Base-by-base conservation (phyloP, 2,888 invertebrate species). In the Xylota sylvarum region DNA sequence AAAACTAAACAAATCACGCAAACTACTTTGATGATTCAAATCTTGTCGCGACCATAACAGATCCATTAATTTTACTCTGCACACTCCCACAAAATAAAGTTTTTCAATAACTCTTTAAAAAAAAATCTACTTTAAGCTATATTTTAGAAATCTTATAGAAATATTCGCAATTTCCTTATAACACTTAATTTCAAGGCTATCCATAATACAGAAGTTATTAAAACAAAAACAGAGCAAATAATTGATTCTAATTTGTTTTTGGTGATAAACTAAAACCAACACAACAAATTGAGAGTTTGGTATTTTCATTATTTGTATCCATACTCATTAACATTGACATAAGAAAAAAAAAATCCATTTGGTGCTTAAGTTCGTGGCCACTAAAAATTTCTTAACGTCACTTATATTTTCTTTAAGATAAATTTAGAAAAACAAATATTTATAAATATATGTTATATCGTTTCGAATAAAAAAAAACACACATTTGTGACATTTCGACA, bases 351-450 rank as follows among this genome's bases (percentile, higher is more conserved):
- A 48, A 10, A 52, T 55, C 17, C 32, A 27, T 23, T 52, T 52
- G 19, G 37, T 56, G 10, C 46, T 56, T 5, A 76, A 48, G 19
- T 56, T 58, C 37, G 14, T 50, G 32, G 14, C 30, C 67, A 77
- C 58, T 27, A 27, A 67, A 35, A 30, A 32, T 48, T 17, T 32
- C 48, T 19, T 6, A 67, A 77, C 50, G 67, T 58, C 67, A 58
- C 48, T 48, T 32, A 10, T 12, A 46, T 32, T 35, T 30, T 55
- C 32, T n/a, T 67, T 10, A 43, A 37, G 67, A 77, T 77, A 77
- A 67, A 67, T 77, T 40, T 77, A 77, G 76, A 77, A 76, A 67
- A 73, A 46, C 27, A 56, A 74, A 46, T 50, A 67, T 50, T 67
- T 77, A 77, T 67, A 58, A 58, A 58, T 77, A 67, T 40, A 40